These are phyloP conservation scores for Parauchenoglanis ngamensis DNA, from an alignment of 2,797 vertebrate species.

Conservation along the genomic window DNA sequence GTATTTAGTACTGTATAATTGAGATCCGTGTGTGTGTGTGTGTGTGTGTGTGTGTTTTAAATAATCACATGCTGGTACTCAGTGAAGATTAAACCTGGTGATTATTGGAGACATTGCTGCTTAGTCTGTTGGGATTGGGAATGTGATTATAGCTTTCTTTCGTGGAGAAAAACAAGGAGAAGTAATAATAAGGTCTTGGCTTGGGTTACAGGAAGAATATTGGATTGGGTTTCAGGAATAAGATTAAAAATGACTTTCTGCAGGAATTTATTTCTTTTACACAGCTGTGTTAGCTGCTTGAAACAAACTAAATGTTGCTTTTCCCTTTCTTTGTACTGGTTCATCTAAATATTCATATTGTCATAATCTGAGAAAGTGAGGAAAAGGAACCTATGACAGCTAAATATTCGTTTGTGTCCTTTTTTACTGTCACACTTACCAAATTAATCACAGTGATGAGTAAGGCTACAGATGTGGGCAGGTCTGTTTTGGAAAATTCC, in stretches of 20 bases:
- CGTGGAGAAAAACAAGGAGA: neutral
- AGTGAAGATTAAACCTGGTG: constrained; percentile 22
- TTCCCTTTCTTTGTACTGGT: neutral
- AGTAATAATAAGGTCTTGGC: neutral
- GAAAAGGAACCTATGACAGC: neutral
- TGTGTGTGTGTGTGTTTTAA: neutral
- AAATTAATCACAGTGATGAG: neutral
- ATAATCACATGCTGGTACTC: constrained; percentile 16
- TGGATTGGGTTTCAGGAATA: neutral
- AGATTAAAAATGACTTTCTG: neutral
- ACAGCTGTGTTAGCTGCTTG: neutral
- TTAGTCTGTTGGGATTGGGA: constrained; percentile 14
- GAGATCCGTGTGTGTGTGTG: neutral
- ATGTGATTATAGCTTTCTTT: constrained; percentile 3
- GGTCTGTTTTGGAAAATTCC: neutral
- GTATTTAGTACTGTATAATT: neutral
- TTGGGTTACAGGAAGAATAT: neutral
- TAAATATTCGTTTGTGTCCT: neutral
- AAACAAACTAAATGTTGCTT: neutral
- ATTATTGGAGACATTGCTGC: neutral
- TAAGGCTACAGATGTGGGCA: neutral
- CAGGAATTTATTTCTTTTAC: neutral
- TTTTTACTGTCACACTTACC: neutral
- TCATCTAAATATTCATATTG: neutral
- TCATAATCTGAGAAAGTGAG: neutral